Base-by-base conservation (phyloP, 2,113 vertebrate species). In the Hemicordylus capensis region DNA sequence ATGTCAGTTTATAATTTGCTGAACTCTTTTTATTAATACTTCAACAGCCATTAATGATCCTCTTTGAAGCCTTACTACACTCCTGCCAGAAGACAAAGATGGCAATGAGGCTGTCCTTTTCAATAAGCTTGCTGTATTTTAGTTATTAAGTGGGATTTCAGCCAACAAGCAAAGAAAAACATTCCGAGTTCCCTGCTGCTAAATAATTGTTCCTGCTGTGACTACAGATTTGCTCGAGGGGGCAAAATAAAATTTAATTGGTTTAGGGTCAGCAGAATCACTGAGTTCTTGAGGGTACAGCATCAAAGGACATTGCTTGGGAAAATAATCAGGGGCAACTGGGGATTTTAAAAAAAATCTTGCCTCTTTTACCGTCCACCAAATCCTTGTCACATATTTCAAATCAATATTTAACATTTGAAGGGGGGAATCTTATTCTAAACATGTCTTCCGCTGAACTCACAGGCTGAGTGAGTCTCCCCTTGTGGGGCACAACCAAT, bases 121-220 rank as follows among this genome's bases (percentile, higher is more conserved):
- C 70, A 76, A 81, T 81, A 46, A 39, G 11, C 34, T 31, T 48
- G 42, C 85, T 76, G 51, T 70, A 69, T 82, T 81, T 82, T 48
- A 48, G 54, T 87, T 82, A 76, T 87, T 82, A 82, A 87, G 54
- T 48, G 42, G 54, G 77, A 61, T 48, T 51, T 69, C 70, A 83
- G 46, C 74, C 74, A 73, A 48, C n/a, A 66, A 54, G 74, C 56
- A 54, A 22, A 34, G 42, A 79, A 61, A 73, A 76, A 64, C 17
- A 37, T 46, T 19, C 58, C 8, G 37, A 73, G 37, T 63, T 58
- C 66, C 75, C 66, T 84, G 75, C 56, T 54, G 76, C 67, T 79
- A 44, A 84, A 79, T 84, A 87, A 87, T 79, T 87, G 66, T 84
- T 74, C 81, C 44, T 83, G 76, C 76, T 78, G 81, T n/a, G 75